Percentiles rank a stretch among this genome's conserved stretches.
phyloP scores from a whole-genome alignment of 2,888 invertebrate genomes.

The Pammene aurita region DNA sequence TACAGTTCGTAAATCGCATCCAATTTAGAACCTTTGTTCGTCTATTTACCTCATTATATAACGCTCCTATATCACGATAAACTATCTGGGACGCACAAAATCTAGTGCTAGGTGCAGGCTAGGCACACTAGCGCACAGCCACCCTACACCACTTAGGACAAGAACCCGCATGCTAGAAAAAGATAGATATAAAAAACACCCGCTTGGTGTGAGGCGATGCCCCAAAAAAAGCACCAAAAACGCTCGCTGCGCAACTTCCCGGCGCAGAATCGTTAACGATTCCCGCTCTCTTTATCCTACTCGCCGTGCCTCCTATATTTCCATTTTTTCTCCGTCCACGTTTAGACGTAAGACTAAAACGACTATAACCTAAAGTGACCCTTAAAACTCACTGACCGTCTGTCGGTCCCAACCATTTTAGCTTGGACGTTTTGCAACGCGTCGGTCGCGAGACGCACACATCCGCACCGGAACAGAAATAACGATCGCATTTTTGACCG shows the following conservation, averaged over 20 bases:
- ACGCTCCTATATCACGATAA: slow-evolving; percentile 60
- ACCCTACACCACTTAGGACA: slow-evolving; percentile 53
- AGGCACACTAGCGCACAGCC: slow-evolving; percentile 57
- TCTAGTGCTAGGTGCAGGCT: slow-evolving; percentile 78
- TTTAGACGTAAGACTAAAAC: slow-evolving; percentile 76
- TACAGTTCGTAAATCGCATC: slow-evolving; percentile 18
- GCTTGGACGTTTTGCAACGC: slow-evolving; percentile 64
- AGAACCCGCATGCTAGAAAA: slow-evolving; percentile 75
- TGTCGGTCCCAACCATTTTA: slow-evolving; percentile 46
- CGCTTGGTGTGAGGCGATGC: slow-evolving; percentile 80
- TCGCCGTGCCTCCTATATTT: slow-evolving; percentile 82
- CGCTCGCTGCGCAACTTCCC: slow-evolving; percentile 84
- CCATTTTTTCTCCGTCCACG: slow-evolving; percentile 80
- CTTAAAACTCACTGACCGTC: slow-evolving; percentile 39
- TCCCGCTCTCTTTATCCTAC: slow-evolving; percentile 83
- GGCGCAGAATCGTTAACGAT: slow-evolving; percentile 85
- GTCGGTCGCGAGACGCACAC: slow-evolving; percentile 75
- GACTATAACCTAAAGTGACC: slow-evolving; percentile 49
- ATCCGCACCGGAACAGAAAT: slow-evolving; percentile 82
- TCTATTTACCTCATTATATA: slow-evolving; percentile 80
- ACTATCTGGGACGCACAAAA: slow-evolving; percentile 80
- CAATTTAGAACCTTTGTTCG: slow-evolving; percentile 63
- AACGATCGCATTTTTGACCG: slow-evolving; percentile 84
- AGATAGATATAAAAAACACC: slow-evolving; percentile 81
- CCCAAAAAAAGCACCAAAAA: slow-evolving; percentile 85